Base-by-base conservation (phyloP, 2,113 vertebrate species). In the Copsychus sechellarum region DNA sequence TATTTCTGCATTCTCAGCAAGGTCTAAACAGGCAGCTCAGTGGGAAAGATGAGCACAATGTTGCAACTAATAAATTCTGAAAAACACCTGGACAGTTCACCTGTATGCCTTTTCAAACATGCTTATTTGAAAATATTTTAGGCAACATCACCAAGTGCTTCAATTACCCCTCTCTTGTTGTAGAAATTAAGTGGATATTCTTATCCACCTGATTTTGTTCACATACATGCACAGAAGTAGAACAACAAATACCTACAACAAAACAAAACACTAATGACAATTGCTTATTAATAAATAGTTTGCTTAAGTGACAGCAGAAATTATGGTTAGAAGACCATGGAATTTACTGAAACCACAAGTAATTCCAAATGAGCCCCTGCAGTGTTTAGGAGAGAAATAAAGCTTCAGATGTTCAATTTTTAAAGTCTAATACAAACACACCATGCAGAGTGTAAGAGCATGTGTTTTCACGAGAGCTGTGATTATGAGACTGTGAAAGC, bases 11-110 rank as follows among this genome's bases (percentile, higher is more conserved):
- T 79, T 62, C 51, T 34, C 72, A 73, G 47, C 13, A n/a, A 77
- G 33, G 47, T 34, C 47, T 58, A 29, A 69, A 67, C 17, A 67
- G 29, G 62, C 33, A 43, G 26, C 28, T 76, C 40, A 57, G 25
- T 1, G 1, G 1, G 25, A 91, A 91, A 67, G 58, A 60, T 0
- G 0, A 89, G 33, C 8, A 28, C 36, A 56, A 3, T 12, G 20
- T 12, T 62, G 29, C 33, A 50, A 54, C 24, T 58, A 62, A 54
- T 40, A 58, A 83, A 92, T 45, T 72, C 81, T 65, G 85, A 70
- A 81, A 76, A 81, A 53, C 53, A 73, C 33, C n/a, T 72, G 53
- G 53, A 64, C 2, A 2, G 34, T 86, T 82, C 51, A 81, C 73
- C 45, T 58, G 40, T 18, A 45, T 7, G 13, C 42, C 34, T 54